phyloP scores from a whole-genome alignment of 2,113 vertebrate genomes.

The mouse (Mus musculus) region GRCm39 chr12:112224501-112225000 shows the following conservation, averaged over 20 bases:
- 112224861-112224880: background rate
- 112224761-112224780: background rate
- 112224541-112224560: background rate
- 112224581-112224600: background rate
- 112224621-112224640: background rate
- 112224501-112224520: background rate
- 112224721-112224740: too few relatives aligned
- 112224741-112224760: background rate
- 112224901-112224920: background rate
- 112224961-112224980: fast-evolving
- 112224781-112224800: too few relatives aligned
- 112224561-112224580: background rate
- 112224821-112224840: background rate
- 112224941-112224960: background rate
- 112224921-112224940: background rate
- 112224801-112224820: too few relatives aligned
- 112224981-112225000: background rate
- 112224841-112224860: too few relatives aligned
- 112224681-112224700: background rate
- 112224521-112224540: background rate
- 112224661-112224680: background rate
- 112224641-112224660: background rate
- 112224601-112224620: background rate
- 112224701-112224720: background rate
- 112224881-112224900: background rate